Conservation (phyloP, 2,113 vertebrate genomes). For the Cryptoleucopteryx plumbea region DNA sequence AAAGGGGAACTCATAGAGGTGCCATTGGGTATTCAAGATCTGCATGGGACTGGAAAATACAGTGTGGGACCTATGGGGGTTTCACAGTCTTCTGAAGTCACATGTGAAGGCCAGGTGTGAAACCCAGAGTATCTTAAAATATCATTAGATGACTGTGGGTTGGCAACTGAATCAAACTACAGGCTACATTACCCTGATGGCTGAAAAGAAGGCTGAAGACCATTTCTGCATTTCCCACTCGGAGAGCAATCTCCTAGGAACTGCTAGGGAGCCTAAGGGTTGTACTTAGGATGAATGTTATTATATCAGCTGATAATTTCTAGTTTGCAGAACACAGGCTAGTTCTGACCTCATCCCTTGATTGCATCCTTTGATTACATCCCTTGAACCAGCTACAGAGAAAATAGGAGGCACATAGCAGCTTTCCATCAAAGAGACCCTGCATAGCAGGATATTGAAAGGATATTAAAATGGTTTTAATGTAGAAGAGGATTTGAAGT, state of each 20-base stretch:
- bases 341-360: conserved; percentile 29
- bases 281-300: background rate
- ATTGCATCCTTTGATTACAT: conserved; percentile 31
- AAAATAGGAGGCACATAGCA: background rate
- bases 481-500: conserved; percentile 27
- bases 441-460: conserved; percentile 13
- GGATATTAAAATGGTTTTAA: conserved; percentile 45
- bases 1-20: background rate
- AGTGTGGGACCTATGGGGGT: background rate
- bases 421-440: background rate
- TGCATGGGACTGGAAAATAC: background rate
- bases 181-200: background rate
- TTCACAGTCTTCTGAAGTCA: background rate
- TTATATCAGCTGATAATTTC: conserved; percentile 41
- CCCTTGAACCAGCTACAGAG: conserved; percentile 35
- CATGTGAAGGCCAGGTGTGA: background rate
- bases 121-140: background rate
- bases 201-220: background rate
- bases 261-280: background rate
- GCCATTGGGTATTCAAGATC: background rate
- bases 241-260: background rate
- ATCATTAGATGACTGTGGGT: background rate
- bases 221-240: background rate
- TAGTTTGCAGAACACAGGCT: conserved; percentile 18
- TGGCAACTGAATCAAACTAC: background rate